phyloP scores from a whole-genome alignment of 2,888 invertebrate genomes.

The Amblyjoppa proteus region DNA sequence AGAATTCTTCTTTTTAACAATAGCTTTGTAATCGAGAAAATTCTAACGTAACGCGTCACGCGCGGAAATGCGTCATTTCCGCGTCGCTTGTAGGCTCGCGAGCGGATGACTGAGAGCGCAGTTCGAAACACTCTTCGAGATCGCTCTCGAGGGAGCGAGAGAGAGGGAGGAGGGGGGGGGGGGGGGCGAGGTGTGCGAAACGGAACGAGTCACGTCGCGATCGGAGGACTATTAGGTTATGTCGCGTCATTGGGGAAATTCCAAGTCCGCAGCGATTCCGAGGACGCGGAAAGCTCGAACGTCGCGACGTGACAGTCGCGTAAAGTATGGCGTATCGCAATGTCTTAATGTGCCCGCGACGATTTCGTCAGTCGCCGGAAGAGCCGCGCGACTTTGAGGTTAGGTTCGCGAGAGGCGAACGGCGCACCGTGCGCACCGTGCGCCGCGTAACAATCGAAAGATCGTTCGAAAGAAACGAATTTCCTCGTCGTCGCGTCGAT shows the following conservation, averaged over 20 bases:
- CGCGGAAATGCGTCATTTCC: conserved; percentile 35
- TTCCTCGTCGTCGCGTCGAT: not conserved
- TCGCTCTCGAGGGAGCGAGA: not conserved
- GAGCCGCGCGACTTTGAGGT: conserved; percentile 11
- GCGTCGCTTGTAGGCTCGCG: not conserved
- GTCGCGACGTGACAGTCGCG: not conserved
- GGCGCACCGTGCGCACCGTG: no score
- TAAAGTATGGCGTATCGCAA: not conserved
- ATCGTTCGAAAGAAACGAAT: not conserved
- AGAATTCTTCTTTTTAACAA: not conserved
- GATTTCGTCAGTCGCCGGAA: not conserved
- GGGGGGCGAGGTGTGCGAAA: not conserved
- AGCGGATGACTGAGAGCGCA: conserved; percentile 22
- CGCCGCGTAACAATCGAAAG: not conserved
- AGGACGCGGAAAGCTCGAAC: no score
- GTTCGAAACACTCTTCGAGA: conserved; percentile 6
- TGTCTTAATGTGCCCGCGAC: not conserved
- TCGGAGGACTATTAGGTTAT: conserved; percentile 7
- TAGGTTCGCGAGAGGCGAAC: not conserved
- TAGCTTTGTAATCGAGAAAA: not conserved
- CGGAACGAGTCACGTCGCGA: not conserved
- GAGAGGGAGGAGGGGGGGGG: not conserved
- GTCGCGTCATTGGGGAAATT: not conserved
- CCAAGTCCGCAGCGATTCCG: no score
- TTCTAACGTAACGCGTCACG: not conserved